phyloP scores from a whole-genome alignment of 2,113 vertebrate genomes.

The Sylvilagus bachmani region DNA sequence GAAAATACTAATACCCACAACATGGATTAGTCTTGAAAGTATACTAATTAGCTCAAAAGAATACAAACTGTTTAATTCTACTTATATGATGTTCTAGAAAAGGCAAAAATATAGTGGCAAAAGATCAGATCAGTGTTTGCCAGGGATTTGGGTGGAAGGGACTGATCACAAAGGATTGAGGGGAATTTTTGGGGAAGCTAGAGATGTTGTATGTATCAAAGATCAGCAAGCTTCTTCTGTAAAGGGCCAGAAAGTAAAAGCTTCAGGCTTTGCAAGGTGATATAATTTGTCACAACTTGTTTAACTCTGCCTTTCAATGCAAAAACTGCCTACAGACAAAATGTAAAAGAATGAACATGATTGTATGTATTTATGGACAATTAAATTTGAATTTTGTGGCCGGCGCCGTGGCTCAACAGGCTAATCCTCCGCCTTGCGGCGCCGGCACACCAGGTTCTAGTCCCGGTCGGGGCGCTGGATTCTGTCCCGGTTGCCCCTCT shows the following conservation, averaged over 20 bases:
- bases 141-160: background rate
- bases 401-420: too few species aligned
- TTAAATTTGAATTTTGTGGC: background rate
- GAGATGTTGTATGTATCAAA: background rate
- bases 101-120: constrained; percentile 15
- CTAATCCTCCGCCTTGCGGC: too few species aligned
- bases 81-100: constrained; percentile 21
- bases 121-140: background rate
- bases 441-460: too few species aligned
- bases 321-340: background rate
- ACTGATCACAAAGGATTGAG: background rate
- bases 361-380: background rate
- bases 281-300: background rate
- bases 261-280: background rate
- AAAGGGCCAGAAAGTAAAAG: background rate
- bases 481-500: too few species aligned
- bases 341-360: background rate
- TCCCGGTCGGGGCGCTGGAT: too few species aligned
- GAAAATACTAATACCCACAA: background rate
- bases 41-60: background rate
- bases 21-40: background rate
- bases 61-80: background rate
- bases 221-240: background rate
- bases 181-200: background rate
- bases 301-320: background rate